These are phyloP conservation scores for Epistrophe grossulariae DNA, from an alignment of 2,888 invertebrate genomes.

Conservation along the genomic window DNA sequence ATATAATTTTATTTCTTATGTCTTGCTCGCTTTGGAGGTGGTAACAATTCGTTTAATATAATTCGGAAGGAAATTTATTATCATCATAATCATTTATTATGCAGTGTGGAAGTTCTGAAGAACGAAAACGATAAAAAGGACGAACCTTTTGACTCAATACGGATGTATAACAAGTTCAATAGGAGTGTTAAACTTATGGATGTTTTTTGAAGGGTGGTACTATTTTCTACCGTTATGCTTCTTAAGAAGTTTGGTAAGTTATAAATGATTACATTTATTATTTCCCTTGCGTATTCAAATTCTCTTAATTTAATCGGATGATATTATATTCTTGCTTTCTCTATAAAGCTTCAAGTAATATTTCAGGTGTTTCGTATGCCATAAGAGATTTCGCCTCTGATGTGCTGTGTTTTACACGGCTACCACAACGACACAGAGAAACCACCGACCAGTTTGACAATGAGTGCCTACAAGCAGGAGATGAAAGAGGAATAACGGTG, in stretches of 20 bases:
- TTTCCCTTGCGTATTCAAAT: neutral
- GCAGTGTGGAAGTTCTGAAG: conserved; percentile 38
- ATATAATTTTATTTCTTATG: conserved; percentile 69
- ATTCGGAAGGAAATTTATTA: conserved; percentile 70
- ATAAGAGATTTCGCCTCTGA: too few species aligned
- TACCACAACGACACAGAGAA: too few species aligned
- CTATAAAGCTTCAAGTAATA: too few species aligned
- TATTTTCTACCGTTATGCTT: neutral
- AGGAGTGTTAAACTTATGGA: conserved; percentile 20
- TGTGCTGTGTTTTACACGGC: too few species aligned
- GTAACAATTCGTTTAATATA: conserved; percentile 54
- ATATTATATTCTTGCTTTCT: too few species aligned
- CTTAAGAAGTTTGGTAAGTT: neutral
- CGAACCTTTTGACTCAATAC: conserved; percentile 35
- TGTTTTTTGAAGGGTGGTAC: neutral
- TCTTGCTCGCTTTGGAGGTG: conserved; percentile 46
- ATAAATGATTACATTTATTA: neutral
- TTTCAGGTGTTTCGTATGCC: too few species aligned
- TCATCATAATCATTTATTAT: conserved; percentile 70
- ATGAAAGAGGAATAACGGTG: too few species aligned
- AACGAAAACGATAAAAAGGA: conserved; percentile 55
- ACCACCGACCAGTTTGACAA: too few species aligned
- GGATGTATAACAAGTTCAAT: conserved; percentile 34
- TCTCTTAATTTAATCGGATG: neutral
- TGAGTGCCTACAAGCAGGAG: too few species aligned